Base-by-base conservation (phyloP, 1,140 invertebrate species). In the Aphelinus certus region DNA sequence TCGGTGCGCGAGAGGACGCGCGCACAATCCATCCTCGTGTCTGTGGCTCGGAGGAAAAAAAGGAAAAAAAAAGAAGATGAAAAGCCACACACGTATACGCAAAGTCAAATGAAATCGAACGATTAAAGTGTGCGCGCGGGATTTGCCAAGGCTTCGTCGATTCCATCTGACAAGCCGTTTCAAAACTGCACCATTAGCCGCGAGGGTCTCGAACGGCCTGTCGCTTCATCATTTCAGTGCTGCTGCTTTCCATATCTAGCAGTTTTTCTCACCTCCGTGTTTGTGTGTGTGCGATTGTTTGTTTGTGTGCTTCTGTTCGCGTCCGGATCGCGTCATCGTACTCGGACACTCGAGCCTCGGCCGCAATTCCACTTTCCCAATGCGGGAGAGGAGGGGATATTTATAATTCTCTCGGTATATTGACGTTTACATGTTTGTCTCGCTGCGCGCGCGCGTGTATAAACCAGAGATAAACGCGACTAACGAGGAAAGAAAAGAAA, bases 341-440 rank as follows among this genome's bases (percentile, higher is more conserved):
- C 26, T 26, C 26, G 26, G 7, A n/a, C 77, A 79, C 67, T 79
- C 66, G 67, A 26, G 26, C 81, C 78, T 67, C 46, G 63, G 73
- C 73, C 68, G 82, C 80, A 81, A 84, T 83, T 81, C 79, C 81
- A 78, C 42, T 55, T 81, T 82, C 79, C 73, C 75, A 81, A 81
- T 80, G 78, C 83, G 79, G 81, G 73, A 26, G 0, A 26, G 26
- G 26, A 26, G 26, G 26, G 26, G 26, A 26, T 26, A 26, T 26
- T 26, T 26, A 26, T 26, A 26, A 26, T 26, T 26, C 26, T 26
- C 26, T 26, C 26, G 26, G 26, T 0, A 73, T 73, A 72, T 76
- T 77, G 71, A 76, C 64, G 71, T 78, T 75, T 78, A 58, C 66
- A 47, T 47, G 5, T 42, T 60, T 47, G 64, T 70, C 69, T 77